Conservation (phyloP, 2,888 invertebrate species). For the Coleophora deauratella region DNA sequence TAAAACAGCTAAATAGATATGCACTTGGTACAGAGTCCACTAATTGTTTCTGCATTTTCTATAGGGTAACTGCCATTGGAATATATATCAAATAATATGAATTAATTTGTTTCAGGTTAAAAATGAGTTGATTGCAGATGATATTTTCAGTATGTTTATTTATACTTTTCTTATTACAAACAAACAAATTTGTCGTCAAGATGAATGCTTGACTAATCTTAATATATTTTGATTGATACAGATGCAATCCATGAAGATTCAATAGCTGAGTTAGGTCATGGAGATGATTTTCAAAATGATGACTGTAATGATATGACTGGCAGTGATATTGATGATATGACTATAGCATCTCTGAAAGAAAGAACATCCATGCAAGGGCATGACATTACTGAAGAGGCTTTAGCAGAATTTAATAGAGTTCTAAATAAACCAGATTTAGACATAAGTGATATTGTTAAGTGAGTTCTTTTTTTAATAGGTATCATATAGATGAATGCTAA, state of each 20-base stretch:
- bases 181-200: no score
- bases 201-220: no score
- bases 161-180: not conserved
- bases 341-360: slow-evolving; percentile 47
- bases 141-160: slow-evolving; percentile 50
- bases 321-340: slow-evolving; percentile 41
- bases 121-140: slow-evolving; percentile 51
- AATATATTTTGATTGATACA: not conserved
- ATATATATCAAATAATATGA: not conserved
- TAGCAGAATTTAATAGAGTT: slow-evolving; percentile 38
- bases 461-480: no score
- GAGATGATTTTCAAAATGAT: slow-evolving; percentile 1
- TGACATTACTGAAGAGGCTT: slow-evolving; percentile 30
- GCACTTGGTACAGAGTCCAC: no score
- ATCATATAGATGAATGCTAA: no score
- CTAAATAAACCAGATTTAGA: slow-evolving; percentile 44
- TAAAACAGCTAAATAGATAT: no score
- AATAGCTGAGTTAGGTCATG: slow-evolving; percentile 21
- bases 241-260: slow-evolving; percentile 1
- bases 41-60: no score
- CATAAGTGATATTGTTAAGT: slow-evolving; percentile 39
- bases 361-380: slow-evolving; percentile 17
- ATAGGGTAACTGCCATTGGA: slow-evolving; percentile 1
- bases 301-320: slow-evolving; percentile 24
- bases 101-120: slow-evolving; percentile 35